Base-by-base conservation (phyloP, 2,888 invertebrate species). In the Cylloceria caligata region DNA sequence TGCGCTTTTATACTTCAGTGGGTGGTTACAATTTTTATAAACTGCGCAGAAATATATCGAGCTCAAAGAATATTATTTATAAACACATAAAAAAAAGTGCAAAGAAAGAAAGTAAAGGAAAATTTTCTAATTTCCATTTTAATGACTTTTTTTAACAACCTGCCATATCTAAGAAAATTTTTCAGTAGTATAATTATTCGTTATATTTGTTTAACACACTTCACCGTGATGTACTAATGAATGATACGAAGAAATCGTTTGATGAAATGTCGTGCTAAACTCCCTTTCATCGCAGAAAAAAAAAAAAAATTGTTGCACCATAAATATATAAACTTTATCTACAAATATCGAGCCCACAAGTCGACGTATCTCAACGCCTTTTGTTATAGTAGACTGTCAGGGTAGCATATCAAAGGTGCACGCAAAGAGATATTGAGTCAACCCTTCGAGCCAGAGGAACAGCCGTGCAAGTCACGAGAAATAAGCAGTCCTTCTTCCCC, bases 281-380 rank as follows among this genome's bases (percentile, higher is more conserved):
- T 42, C 57, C 27, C 55, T 55, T 71, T 71, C 42, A 71, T 57
- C 57, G 45, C 9, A 7, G 7, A 16, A 6, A 11, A 34, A n/a
- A 5, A 1, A 30, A 76, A 62, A 55, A 42, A 39, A 42, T 30
- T 24, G 21, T 47, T 34, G 2, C 55, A 6, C n/a, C n/a, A 27
- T 45, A 52, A 30, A 9, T 27, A 2, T 21, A 65, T n/a, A 52
- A 7, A 19, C 39, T 49, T 39, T 45, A 57, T 47, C 42, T n/a
- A 30, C n/a, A 45, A 36, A 60, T 55, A 77, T 77, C 64, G 36
- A 76, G 47, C 11, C 36, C 47, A 45, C 64, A 55, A 69, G 71
- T 71, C 65, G 71, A 74, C 69, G 74, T 78, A 72, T 71, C 69
- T 65, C 47, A 57, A 71, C 74, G 71, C 60, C 65, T 65, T 69